Conservation (phyloP, 2,797 vertebrate genomes). For the Rhinogobio ventralis region DNA sequence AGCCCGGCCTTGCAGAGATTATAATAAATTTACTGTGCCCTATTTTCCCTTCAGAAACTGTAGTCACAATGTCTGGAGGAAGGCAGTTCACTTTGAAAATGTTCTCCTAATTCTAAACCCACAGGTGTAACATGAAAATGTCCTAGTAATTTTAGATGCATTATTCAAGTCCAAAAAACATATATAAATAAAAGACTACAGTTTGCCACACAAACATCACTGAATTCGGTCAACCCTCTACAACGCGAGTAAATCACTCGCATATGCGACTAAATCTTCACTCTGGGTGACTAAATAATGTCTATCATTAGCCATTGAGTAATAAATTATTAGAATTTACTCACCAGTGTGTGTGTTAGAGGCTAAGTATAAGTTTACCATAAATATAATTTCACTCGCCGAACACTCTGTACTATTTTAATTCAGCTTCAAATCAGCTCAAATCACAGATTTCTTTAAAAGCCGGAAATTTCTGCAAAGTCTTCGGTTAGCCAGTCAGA, state of each 20-base stretch:
- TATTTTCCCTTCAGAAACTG: conserved; percentile 51
- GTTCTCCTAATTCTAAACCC: conserved; percentile 26
- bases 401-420: too few relatives aligned
- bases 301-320: too few relatives aligned
- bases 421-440: too few relatives aligned
- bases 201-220: neutral
- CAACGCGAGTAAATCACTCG: too few relatives aligned
- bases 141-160: neutral
- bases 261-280: too few relatives aligned
- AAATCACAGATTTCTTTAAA: too few relatives aligned
- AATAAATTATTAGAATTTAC: too few relatives aligned
- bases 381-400: too few relatives aligned
- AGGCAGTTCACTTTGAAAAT: conserved; percentile 31
- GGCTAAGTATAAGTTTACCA: too few relatives aligned
- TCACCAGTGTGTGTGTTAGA: too few relatives aligned
- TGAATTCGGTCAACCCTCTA: neutral
- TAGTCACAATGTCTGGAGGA: conserved; percentile 38
- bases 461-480: neutral
- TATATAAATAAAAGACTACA: neutral
- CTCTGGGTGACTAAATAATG: too few relatives aligned
- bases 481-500: neutral
- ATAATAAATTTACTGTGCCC: conserved; percentile 55
- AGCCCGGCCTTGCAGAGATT: conserved; percentile 26
- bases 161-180: neutral
- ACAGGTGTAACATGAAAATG: conserved; percentile 26